phyloP scores from a whole-genome alignment of 2,888 invertebrate genomes.

The Neuroscelio doddi region DNA sequence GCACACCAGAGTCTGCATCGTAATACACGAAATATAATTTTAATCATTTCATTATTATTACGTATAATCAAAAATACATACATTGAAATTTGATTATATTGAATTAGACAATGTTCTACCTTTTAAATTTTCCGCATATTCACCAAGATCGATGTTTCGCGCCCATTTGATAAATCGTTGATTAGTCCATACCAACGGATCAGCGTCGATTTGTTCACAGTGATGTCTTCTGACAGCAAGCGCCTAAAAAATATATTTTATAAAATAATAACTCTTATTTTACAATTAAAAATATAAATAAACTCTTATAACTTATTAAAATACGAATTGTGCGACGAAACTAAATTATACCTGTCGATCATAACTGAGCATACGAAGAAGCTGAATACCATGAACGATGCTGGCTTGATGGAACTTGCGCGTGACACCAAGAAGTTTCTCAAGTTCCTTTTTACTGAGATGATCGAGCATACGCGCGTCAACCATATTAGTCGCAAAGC shows the following conservation, averaged over 20 bases:
- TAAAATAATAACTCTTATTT: no score
- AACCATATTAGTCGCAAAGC: constrained; percentile 90
- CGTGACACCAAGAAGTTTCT: constrained; percentile 93
- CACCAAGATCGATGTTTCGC: constrained; percentile 92
- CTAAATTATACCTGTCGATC: constrained; percentile 82
- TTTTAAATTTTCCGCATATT: constrained; percentile 94
- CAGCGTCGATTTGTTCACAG: constrained; percentile 90
- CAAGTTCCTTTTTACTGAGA: constrained; percentile 93
- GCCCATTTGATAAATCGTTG: constrained; percentile 96
- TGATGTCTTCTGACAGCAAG: constrained; percentile 90
- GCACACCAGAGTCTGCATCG: constrained; percentile 96
- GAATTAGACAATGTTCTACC: no score
- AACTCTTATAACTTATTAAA: no score
- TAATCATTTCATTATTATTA: no score
- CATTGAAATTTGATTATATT: no score
- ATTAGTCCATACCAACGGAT: constrained; percentile 97
- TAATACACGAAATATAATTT: no score
- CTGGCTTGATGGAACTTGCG: constrained; percentile 96
- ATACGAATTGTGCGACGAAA: no score
- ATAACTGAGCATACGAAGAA: constrained; percentile 92
- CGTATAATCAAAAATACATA: no score
- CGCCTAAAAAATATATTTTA: no score
- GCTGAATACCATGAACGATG: constrained; percentile 93
- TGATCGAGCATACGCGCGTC: constrained; percentile 95
- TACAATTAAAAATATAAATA: no score